Base-by-base conservation (phyloP, 2,888 invertebrate genomes). In the Trissoscelio sp. region DNA sequence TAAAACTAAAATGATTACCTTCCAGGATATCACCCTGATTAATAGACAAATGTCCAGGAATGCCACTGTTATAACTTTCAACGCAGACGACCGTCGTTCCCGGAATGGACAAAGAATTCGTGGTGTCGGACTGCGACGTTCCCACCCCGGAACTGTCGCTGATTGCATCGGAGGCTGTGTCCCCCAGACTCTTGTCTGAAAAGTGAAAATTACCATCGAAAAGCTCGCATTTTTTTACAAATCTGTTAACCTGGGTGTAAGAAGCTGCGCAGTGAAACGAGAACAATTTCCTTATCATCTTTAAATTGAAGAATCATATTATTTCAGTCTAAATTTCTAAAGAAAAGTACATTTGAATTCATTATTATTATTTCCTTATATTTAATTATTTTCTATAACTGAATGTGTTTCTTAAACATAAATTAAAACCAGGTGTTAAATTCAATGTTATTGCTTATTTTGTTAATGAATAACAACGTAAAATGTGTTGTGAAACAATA, bases 101-200 rank as follows among this genome's bases (percentile, higher is more conserved):
- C 57, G 96, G 95, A 88, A 95, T 94, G 84, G 95, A 95, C 86
- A 96, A 94, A 83, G 96, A 96, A 79, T 94, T 94, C 64, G 94
- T 94, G 83, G 96, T 96, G 91, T 97, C 97, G 60, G 97, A 97
- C 92, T 79, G 96, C 87, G 95, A 95, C 39, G 97, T 97, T 83
- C 97, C 97, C 75, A 97, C 97, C 78, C 97, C 97, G 84, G 97
- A 97, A 88, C 97, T 97, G 92, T 97, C 97, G 92, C 97, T 97
- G 89, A 97, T 96, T 91, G 97, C 96, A 93, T 97, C 97, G 92
- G 97, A 96, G 37, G 91, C 91, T 85, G 96, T 95, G 91, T 97
- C 97, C 83, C 96, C 96, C 88, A 96, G 94, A 92, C 96, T 97
- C 93, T 97, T 97, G 94, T 97, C 97, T 97, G 94, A 89, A 93